Base-by-base conservation (phyloP, 2,888 invertebrate genomes). In the Plemyria rubiginata region DNA sequence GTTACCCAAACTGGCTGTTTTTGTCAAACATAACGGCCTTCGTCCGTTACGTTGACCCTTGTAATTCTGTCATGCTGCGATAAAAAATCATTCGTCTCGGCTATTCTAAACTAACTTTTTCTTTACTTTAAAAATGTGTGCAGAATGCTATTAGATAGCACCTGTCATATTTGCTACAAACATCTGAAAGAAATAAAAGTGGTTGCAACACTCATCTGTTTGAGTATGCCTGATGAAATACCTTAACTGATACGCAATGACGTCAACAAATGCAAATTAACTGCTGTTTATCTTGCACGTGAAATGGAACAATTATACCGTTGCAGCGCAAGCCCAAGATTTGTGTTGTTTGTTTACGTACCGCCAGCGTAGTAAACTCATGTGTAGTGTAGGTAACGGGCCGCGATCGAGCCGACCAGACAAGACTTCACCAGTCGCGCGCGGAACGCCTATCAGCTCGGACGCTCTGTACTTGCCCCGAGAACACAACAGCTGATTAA, bases 301-400 rank as follows among this genome's bases (percentile, higher is more conserved):
- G 59, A 70, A 70, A 55, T 68, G 60, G 53, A 68, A 73, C 71
- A 65, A 64, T 67, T 54, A 62, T 66, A 71, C 64, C 68, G 75
- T 68, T 72, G 70, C 71, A 70, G 72, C 70, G 73, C 55, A 48
- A 56, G 60, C 68, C 62, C 72, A 67, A 71, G 71, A 73, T 73
- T 73, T 72, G 76, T 77, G 78, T 85, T 87, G 89, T 91, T 91
- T 91, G 87, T 91, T 91, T 91, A 91, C 88, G 78, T 86, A 85
- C 81, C 78, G 79, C 71, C 78, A 78, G 70, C 79, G 86, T 90
- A 88, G 87, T 89, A 89, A 76, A 83, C 79, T 79, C 83, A 83
- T 84, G 88, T 86, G 88, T 86, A 85, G 87, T 86, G 88, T 86
- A 85, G 80, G 81, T 87, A 87, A 87, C 86, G 87, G 87, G 73